These are phyloP conservation scores for Myotis davidii DNA, from an alignment of 2,113 vertebrate genomes.

Conservation along the genomic window DNA sequence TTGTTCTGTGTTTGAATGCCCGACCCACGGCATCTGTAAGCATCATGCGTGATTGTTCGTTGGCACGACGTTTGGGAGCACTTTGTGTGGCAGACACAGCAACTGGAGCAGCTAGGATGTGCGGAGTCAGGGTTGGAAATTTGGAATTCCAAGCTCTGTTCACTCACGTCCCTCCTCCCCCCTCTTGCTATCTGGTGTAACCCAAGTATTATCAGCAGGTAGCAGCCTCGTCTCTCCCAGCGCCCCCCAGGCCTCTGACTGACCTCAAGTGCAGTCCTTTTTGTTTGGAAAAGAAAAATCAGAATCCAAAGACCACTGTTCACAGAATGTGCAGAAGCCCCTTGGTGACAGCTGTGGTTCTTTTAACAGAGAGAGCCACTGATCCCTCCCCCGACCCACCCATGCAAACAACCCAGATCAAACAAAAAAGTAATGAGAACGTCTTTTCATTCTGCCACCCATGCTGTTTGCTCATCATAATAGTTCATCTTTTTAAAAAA, in stretches of 20 bases:
- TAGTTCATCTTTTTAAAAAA: background rate
- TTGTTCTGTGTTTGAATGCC: background rate
- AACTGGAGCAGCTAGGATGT: background rate
- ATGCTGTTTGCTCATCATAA: background rate
- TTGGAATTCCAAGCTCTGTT: background rate
- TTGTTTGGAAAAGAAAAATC: background rate
- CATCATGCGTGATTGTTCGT: fast-evolving
- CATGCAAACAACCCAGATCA: background rate
- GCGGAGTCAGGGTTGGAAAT: background rate
- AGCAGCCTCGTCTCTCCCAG: background rate
- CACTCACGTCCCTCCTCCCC: fast-evolving
- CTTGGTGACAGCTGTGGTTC: background rate
- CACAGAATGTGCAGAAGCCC: background rate
- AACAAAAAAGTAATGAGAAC: background rate
- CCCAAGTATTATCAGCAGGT: fast-evolving
- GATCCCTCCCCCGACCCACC: background rate
- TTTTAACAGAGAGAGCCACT: background rate
- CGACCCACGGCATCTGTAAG: too few species aligned
- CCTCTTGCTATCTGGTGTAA: background rate
- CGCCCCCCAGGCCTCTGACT: background rate
- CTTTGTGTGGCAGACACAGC: background rate
- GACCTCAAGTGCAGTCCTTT: background rate
- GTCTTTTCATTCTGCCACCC: background rate
- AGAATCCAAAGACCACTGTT: background rate
- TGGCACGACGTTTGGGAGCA: background rate